These are phyloP conservation scores for Pionites leucogaster DNA, from an alignment of 2,113 vertebrate species.

Conservation along the genomic window DNA sequence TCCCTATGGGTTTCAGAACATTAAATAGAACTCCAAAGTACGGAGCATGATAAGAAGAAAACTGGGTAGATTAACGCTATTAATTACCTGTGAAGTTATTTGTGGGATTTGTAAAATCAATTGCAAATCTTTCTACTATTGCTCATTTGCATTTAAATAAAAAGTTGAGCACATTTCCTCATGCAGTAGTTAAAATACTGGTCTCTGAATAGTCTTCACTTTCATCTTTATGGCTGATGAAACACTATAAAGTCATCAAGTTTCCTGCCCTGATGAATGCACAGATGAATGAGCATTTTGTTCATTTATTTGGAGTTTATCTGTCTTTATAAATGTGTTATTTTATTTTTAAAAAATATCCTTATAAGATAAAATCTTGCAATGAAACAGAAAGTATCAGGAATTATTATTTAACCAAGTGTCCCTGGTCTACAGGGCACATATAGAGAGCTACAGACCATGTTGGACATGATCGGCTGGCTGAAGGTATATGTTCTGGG, in stretches of 20 bases:
- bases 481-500: not conserved
- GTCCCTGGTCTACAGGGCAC: not conserved
- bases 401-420: not conserved
- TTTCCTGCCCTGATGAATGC: not conserved
- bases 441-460: not conserved
- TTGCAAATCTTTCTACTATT: not conserved
- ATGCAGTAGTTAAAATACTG: not conserved
- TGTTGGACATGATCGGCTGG: not conserved
- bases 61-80: not conserved
- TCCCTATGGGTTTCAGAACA: not conserved
- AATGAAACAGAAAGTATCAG: not conserved
- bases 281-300: not conserved
- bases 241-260: not conserved
- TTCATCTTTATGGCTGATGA: not conserved
- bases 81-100: not conserved
- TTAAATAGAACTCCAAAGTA: not conserved
- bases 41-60: not conserved
- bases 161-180: not conserved
- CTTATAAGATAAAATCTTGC: not conserved
- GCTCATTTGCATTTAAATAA: not conserved
- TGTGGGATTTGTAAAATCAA: not conserved
- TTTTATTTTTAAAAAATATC: not conserved
- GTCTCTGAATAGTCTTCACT: not conserved
- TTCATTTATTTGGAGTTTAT: not conserved
- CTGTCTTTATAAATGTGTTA: not conserved